phyloP scores from a whole-genome alignment of 2,797 vertebrate genomes.

The Tauraco hartlaubi region DNA sequence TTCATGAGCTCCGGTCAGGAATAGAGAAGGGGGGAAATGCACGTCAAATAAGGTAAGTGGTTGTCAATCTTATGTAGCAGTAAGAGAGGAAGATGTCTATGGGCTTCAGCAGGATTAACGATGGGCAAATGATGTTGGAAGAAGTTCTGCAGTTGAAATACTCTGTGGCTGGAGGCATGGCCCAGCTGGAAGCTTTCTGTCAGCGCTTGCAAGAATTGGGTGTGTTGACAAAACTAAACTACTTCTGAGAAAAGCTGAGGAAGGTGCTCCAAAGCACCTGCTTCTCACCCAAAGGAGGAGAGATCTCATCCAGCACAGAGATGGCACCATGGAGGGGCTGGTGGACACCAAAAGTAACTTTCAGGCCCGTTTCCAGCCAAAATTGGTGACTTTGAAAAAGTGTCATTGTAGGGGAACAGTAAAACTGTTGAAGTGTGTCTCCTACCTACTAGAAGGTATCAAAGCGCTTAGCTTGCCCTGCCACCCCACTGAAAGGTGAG shows the following conservation, averaged over 20 bases:
- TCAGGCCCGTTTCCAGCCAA: not conserved
- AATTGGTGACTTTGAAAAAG: not conserved
- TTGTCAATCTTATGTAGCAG: not conserved
- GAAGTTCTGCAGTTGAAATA: not conserved
- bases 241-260: not conserved
- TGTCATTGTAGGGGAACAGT: not conserved
- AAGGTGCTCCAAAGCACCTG: not conserved
- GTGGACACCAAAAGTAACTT: not conserved
- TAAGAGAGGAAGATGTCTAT: not conserved
- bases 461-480: not conserved
- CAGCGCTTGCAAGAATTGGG: not conserved
- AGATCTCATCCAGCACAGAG: not conserved
- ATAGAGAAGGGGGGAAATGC: not conserved
- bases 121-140: not conserved
- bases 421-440: not conserved
- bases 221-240: not conserved
- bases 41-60: not conserved
- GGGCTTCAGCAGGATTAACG: not conserved
- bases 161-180: not conserved
- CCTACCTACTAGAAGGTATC: not conserved
- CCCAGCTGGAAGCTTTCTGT: not conserved
- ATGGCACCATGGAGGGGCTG: not conserved
- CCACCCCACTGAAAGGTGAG: not conserved
- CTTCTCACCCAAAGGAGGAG: not conserved
- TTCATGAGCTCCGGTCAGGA: not conserved